Percentiles rank a stretch among this genome's conserved stretches.
These are phyloP conservation scores for Dicentrarchus labrax DNA, from an alignment of 2,113 vertebrate species.

Conservation along the genomic window DNA sequence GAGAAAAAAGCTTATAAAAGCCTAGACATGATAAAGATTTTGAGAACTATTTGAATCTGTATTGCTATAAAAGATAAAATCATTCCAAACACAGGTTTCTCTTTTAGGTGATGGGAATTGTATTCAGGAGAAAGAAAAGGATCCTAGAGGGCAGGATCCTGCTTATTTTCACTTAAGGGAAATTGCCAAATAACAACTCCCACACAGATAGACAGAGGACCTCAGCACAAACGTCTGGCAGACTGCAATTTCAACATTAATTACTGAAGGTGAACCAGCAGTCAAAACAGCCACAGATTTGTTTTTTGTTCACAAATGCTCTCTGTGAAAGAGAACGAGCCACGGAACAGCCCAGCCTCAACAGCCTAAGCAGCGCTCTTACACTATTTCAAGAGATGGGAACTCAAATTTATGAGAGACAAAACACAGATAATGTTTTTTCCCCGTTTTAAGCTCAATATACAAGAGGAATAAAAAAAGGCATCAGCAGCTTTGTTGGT, in stretches of 20 bases:
- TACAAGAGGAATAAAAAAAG: conserved; percentile 44
- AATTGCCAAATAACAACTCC: conserved; percentile 64
- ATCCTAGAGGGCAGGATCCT: conserved; percentile 34
- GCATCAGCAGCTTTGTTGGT: conserved; percentile 58
- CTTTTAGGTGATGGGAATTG: conserved; percentile 30
- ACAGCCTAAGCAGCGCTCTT: conserved; percentile 14
- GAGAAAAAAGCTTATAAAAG: conserved; percentile 15
- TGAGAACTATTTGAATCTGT: conserved; percentile 14
- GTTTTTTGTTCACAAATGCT: conserved; percentile 51
- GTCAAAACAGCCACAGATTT: conserved; percentile 68
- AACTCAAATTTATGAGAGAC: conserved; percentile 23
- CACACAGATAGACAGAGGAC: conserved; percentile 53
- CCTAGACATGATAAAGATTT: conserved; percentile 22
- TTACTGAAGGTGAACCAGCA: conserved; percentile 73
- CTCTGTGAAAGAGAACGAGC: conserved; percentile 23
- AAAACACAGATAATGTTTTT: conserved; percentile 34
- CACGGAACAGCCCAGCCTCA: conserved; percentile 11
- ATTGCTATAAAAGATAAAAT: conserved; percentile 37
- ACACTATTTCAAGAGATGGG: conserved; percentile 18
- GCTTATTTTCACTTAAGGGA: conserved; percentile 46
- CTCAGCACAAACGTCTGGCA: conserved; percentile 58
- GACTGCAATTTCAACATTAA: conserved; percentile 66
- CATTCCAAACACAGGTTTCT: conserved; percentile 1
- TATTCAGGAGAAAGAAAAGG: conserved; percentile 41
- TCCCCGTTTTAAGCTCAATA: conserved; percentile 15